phyloP scores from a whole-genome alignment of 2,113 vertebrate genomes.

The human (Homo sapiens) region DNA sequence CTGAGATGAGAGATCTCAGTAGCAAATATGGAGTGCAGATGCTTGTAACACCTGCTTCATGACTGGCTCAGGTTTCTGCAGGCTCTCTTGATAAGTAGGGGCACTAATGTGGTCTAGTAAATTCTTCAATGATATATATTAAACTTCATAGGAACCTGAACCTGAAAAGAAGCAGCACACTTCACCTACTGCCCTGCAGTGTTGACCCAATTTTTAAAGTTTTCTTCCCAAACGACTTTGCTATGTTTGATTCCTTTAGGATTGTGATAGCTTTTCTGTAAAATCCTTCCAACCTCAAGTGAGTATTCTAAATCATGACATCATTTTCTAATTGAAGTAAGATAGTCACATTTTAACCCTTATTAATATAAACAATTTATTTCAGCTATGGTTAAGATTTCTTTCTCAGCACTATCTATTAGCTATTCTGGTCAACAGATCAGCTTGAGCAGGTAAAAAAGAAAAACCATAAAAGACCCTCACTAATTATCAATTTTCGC shows the following conservation, averaged over 20 bases:
- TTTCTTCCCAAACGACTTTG: not conserved
- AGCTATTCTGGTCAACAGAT: not conserved
- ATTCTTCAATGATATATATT: not conserved
- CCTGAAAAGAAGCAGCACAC: not conserved
- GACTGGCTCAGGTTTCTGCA: not conserved
- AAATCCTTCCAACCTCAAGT: not conserved
- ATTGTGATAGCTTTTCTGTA: not conserved
- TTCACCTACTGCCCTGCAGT: not conserved
- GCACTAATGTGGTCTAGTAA: not conserved
- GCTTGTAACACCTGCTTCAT: not conserved
- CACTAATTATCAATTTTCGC: not conserved
- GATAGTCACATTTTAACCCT: not conserved
- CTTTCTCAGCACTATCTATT: not conserved
- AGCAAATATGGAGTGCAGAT: not conserved
- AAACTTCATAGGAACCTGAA: not conserved
- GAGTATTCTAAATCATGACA: not conserved
- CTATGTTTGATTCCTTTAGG: not conserved
- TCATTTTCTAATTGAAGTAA: not conserved
- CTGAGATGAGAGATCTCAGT: not conserved
- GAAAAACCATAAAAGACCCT: not conserved
- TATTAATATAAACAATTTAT: not conserved
- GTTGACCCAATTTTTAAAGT: not conserved
- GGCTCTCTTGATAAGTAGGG: not conserved
- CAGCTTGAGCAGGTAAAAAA: not conserved
- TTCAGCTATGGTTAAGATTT: not conserved